These are phyloP conservation scores for Mareca strepera DNA, from an alignment of 2,797 vertebrate species.

Conservation along the genomic window DNA sequence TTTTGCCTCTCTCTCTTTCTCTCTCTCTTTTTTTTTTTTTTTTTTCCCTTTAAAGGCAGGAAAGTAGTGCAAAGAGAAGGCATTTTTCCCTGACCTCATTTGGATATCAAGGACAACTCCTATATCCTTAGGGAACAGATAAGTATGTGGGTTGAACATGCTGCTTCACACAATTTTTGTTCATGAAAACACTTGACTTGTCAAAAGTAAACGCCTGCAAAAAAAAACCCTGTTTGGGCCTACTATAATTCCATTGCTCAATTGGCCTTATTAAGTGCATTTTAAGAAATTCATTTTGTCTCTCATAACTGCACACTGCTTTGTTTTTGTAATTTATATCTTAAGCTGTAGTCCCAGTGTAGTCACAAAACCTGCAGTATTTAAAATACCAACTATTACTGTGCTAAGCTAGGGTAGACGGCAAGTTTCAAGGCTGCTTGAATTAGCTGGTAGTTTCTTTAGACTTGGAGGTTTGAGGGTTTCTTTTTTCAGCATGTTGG, in stretches of 20 bases:
- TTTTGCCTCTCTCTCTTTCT: background rate
- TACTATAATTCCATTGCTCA: background rate
- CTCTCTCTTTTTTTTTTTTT: background rate
- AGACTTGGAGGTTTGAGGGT: background rate
- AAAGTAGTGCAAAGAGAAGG: background rate
- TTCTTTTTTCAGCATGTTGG: background rate
- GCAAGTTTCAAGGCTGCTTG: background rate
- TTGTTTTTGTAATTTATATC: background rate
- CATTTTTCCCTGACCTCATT: slow-evolving; percentile 42
- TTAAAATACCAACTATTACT: background rate
- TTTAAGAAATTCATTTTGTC: background rate
- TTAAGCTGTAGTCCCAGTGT: background rate
- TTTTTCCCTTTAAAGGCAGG: background rate
- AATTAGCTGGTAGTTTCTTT: background rate
- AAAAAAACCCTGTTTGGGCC: background rate
- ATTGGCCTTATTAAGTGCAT: background rate
- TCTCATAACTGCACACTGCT: background rate
- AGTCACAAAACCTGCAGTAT: background rate
- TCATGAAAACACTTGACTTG: background rate
- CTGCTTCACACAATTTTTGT: slow-evolving; percentile 13
- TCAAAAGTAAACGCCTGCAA: slow-evolving; percentile 8
- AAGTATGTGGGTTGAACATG: background rate
- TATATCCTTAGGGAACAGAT: background rate
- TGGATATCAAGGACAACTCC: slow-evolving; percentile 26
- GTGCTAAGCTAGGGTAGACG: background rate